Evolutionary conservation across 2,113 vertebrate genomes (phyloP), one percentile per base, ranked within the genome.

Genomic region (Peromyscus leucopus): DNA sequence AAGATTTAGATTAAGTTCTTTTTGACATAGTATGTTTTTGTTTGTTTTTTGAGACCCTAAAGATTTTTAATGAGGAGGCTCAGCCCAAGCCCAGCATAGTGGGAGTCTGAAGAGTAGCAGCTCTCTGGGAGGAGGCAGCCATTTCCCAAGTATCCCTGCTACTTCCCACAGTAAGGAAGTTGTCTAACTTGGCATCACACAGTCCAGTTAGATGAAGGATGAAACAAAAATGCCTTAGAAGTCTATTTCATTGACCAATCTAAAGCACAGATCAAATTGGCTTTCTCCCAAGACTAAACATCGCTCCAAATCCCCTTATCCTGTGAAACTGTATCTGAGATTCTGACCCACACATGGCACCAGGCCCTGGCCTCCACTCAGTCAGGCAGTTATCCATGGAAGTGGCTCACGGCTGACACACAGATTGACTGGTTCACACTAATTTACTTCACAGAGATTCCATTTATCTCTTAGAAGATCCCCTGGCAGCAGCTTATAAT

Each of bases 371-470:
- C 96, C 97, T 98, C 98, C 97, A 98, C 97, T 98, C 97, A 98
- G 97, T 98, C 98, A 97, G 97, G 98, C 98, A 98, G 98, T 99
- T 99, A 99, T 98, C 98, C 98, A 97, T 97, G 97, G 98, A 98
- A 98, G 98, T 98, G 98, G 98, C 98, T 99, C 98, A 98, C 98
- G 98, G 97, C 98, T 99, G 98, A 99, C 99, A 98, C 97, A 97
- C 98, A 98, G 98, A 99, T 99, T 99, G 99, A 99, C 99, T 99
- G 98, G 98, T 99, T 99, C 98, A 99, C 98, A 99, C 98, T 99
- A 99, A 99, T 99, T 99, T 99, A 98, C 99, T 99, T 99, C 98
- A 99, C 98, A 99, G 98, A 98, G 98, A 98, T 99, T 99, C 98
- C 98, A 98, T 99, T 99, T 99, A 99, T 99, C 98, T 99, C 98